Base-by-base conservation (phyloP, 2,113 vertebrate genomes). In the Myodes glareolus region DNA sequence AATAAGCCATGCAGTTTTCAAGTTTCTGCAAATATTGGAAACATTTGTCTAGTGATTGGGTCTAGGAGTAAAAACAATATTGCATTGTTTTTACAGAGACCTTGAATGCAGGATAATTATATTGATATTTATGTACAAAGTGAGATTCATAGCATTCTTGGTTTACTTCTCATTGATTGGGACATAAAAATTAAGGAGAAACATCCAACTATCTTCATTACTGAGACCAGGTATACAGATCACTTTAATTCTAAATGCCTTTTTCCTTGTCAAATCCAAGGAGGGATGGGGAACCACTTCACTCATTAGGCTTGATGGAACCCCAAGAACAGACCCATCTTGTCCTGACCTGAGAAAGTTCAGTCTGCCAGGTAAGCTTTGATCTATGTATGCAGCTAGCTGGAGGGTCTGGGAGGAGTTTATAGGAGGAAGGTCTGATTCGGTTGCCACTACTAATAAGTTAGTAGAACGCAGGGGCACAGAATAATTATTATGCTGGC, bases 241-340 rank as follows among this genome's bases (percentile, higher is more conserved):
- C n/a, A 65, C 4, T 5, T 92, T 73, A 12, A 0, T 6, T n/a
- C 45, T 25, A 33, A 45, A 19, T 85, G 36, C 58, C 76, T 23
- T 31, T 31, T 3, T 3, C 7, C 45, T 16, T 36, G 36, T 1
- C 0, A 33, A 52, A 68, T 27, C 52, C 73, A 93, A 7, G 0
- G 25, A 65, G 17, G 42, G 47, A 29, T 19, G 21, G 13, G 70
- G 23, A 90, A 61, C n/a, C n/a, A 47, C 0, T 42, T 50, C 42
- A 65, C 19, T 16, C 39, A 73, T 0, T 31, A 21, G 12, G 23
- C 27, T 70, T 76, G 58, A 88, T 27, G 61, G 21, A 4, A 77
- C 23, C 23, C 36, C 12, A 80, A 31, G 31, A 68, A 47, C 21
- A 29, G 16, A 76, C 0, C 0, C 11, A 50, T 0, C 6, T 5